Conservation (phyloP, 2,888 invertebrate genomes). For the Toxonevra muliebris region DNA sequence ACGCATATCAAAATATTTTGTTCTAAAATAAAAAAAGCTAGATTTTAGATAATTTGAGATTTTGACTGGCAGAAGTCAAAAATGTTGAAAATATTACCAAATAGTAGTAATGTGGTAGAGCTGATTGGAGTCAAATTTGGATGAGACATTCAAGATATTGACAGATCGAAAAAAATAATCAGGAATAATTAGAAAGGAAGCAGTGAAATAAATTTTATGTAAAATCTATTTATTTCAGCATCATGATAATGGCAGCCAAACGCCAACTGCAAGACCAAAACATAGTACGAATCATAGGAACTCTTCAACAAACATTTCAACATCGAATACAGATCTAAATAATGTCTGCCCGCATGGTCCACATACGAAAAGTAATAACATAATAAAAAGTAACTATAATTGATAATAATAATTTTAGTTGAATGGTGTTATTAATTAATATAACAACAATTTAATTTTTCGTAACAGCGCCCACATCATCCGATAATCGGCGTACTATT, state of each 20-base stretch:
- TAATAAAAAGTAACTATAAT: constrained; percentile 53
- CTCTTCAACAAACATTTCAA: constrained; percentile 61
- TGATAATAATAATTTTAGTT: no score
- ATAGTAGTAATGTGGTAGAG: no score
- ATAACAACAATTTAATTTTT: not conserved
- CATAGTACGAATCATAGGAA: constrained; percentile 59
- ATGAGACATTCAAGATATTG: no score
- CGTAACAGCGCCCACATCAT: constrained; percentile 51
- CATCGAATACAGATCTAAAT: constrained; percentile 63
- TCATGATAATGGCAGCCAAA: constrained; percentile 59
- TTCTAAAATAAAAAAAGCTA: no score
- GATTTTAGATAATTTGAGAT: no score
- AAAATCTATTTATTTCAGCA: constrained; percentile 37
- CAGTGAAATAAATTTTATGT: no score
- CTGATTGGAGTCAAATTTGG: no score
- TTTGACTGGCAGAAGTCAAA: no score
- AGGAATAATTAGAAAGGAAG: no score
- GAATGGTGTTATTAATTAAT: not conserved
- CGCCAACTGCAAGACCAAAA: constrained; percentile 58
- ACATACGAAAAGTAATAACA: constrained; percentile 56
- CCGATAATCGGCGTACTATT: constrained; percentile 61
- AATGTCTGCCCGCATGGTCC: constrained; percentile 60
- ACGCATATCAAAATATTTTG: no score
- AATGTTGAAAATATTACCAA: no score
- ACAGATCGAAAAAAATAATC: no score